phyloP scores from a whole-genome alignment of 2,797 vertebrate species.

The Linurgus olivaceus region DNA sequence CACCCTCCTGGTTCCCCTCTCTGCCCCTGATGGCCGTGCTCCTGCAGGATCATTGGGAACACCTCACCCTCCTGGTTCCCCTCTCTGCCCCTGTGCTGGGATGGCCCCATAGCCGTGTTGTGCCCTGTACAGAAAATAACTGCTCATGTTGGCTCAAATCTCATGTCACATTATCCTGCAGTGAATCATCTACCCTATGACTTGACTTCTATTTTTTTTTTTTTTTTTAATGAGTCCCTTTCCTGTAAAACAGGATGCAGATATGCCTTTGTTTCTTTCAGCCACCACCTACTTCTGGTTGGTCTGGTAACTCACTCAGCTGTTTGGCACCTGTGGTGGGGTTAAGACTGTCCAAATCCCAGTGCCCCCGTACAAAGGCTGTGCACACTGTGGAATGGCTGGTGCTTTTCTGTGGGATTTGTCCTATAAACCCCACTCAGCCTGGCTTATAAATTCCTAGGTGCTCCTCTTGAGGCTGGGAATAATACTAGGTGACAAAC shows the following conservation, averaged over 20 bases:
- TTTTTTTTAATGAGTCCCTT: not conserved
- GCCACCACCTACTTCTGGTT: slow-evolving; percentile 12
- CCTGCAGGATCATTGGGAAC: rapidly evolving
- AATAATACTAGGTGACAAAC: not conserved
- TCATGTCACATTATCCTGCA: not conserved
- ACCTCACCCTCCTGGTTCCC: rapidly evolving
- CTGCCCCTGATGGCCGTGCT: rapidly evolving
- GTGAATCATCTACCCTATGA: not conserved
- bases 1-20: rapidly evolving
- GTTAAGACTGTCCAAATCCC: not conserved
- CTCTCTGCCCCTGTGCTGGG: not conserved
- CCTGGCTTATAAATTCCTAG: not conserved
- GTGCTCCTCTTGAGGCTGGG: not conserved
- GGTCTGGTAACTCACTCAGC: not conserved
- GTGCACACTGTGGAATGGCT: rapidly evolving
- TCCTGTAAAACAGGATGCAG: slow-evolving; percentile 24
- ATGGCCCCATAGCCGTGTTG: rapidly evolving
- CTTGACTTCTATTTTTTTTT: not conserved
- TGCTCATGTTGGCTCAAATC: not conserved
- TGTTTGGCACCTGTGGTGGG: not conserved
- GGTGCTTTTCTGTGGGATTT: not conserved
- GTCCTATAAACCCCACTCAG: rapidly evolving
- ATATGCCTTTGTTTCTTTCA: not conserved
- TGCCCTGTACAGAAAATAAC: not conserved
- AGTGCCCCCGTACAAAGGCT: not conserved